Evolutionary conservation across 92 coral and sea anemone species (phyloP).

Genomic region (Siderastrea siderea): DNA sequence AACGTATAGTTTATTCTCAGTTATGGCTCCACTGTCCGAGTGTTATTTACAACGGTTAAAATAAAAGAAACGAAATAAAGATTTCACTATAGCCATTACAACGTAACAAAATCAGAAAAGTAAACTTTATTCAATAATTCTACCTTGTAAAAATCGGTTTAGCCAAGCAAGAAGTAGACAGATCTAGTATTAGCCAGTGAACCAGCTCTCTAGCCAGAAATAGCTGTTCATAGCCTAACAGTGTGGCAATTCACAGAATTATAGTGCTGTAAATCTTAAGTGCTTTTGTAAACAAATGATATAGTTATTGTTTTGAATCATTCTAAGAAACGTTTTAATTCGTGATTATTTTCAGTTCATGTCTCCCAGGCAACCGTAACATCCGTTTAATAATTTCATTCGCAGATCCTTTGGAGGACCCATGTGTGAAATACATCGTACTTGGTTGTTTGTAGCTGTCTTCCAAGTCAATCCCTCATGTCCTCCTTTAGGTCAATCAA

Average conservation of each 20-base stretch:
- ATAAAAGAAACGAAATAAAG: background rate
- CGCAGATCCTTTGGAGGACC: background rate
- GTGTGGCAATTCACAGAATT: constrained; percentile 2
- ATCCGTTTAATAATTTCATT: background rate
- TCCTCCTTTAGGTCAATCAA: background rate
- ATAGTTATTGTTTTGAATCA: background rate
- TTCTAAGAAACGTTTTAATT: background rate
- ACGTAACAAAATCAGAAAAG: background rate
- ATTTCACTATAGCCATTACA: background rate
- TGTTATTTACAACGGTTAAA: constrained; percentile 31
- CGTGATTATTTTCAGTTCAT: background rate
- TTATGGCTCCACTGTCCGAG: background rate
- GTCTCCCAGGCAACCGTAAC: background rate
- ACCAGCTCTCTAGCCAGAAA: background rate
- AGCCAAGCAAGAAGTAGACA: background rate
- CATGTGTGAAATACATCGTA: background rate
- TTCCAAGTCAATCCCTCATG: background rate
- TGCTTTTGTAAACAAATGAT: constrained; percentile 18
- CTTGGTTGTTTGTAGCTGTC: background rate
- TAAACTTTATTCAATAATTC: background rate
- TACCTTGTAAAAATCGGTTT: background rate
- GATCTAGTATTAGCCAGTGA: background rate
- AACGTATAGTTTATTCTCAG: background rate
- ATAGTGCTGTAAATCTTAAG: background rate
- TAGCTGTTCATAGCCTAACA: background rate